Evolutionary conservation across 37 sponge, comb jelly and placozoan species (phyloP).

Genomic region (Aphrocallistes beatrix): DNA sequence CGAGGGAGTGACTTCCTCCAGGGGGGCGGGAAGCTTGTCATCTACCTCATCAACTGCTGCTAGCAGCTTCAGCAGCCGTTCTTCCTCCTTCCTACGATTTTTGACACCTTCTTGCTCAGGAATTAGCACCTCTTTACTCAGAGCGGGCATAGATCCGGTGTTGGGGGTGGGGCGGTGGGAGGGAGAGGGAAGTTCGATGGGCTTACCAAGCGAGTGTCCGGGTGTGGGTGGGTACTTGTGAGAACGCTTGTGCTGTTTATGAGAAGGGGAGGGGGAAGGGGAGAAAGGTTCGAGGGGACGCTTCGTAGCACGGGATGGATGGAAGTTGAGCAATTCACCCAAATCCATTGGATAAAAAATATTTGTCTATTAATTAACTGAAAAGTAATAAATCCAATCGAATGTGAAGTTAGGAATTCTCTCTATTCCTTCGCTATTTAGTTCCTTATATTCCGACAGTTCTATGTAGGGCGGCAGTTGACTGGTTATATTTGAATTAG

Average conservation of each 20-base stretch:
- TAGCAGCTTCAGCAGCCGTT: neutral
- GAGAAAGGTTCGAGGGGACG: neutral
- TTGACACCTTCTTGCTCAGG: no score
- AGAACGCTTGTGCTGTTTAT: neutral
- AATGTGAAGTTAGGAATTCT: no score
- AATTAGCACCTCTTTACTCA: no score
- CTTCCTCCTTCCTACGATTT: neutral
- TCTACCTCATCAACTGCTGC: neutral
- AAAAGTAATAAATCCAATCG: no score
- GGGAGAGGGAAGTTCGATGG: neutral
- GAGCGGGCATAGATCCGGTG: neutral
- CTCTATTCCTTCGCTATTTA: no score
- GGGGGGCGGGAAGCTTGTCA: conserved; percentile 4
- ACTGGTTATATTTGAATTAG: no score
- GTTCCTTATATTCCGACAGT: no score
- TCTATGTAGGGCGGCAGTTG: no score
- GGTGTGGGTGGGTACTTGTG: conserved; percentile 8
- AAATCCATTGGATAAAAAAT: conserved; percentile 16
- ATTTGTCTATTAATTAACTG: no score
- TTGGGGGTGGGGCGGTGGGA: neutral
- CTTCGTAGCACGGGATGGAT: neutral
- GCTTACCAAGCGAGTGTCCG: neutral
- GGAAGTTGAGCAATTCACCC: neutral
- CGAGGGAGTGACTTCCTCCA: conserved; percentile 51
- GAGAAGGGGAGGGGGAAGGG: neutral